Conservation (phyloP, 2,797 vertebrate species). For the Chloroceryle inda region DNA sequence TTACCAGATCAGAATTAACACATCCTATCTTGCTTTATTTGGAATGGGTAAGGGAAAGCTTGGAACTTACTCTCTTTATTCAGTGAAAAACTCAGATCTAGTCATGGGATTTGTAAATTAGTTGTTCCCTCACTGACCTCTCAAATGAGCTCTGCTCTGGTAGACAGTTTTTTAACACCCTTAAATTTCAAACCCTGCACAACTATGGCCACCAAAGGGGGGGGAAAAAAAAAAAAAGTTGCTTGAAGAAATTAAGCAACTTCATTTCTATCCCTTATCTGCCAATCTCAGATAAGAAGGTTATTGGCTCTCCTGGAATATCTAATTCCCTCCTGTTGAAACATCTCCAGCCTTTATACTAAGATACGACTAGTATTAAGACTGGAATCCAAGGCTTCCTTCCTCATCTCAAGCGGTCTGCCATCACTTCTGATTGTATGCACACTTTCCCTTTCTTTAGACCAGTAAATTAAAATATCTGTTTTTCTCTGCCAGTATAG, state of each 20-base stretch:
- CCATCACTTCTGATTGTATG: not conserved
- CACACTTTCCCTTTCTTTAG: not conserved
- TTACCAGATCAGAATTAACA: not conserved
- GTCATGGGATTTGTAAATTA: not conserved
- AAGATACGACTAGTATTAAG: not conserved
- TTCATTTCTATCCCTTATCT: not conserved
- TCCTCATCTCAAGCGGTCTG: not conserved
- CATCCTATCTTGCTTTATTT: not conserved
- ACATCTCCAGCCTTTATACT: not conserved
- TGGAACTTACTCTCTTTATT: not conserved
- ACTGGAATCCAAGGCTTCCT: not conserved
- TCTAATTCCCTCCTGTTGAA: not conserved
- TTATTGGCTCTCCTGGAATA: not conserved
- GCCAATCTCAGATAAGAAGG: not conserved
- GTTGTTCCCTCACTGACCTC: fast-evolving
- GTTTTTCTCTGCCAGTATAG: not conserved
- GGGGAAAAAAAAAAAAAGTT: no score
- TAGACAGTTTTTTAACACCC: not conserved
- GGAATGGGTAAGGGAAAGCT: not conserved
- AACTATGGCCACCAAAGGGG: not conserved
- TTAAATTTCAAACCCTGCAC: not conserved
- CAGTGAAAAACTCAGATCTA: not conserved
- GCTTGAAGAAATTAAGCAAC: not conserved
- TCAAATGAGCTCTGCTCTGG: not conserved
- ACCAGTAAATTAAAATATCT: not conserved